Conservation (phyloP, 2,113 vertebrate species). For the Notarius quadriscutis region DNA sequence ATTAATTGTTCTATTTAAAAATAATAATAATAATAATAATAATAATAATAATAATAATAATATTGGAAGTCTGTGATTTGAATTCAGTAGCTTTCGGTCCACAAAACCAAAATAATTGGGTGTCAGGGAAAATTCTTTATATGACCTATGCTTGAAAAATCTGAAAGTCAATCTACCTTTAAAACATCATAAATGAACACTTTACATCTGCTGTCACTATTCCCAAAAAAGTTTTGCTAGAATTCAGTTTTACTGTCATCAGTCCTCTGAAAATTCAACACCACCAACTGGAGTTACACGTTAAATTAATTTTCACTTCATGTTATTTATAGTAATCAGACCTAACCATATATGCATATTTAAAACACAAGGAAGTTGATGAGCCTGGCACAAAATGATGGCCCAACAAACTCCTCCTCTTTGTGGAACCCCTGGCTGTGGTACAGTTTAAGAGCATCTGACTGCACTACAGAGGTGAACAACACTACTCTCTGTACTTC, state of each 20-base stretch:
- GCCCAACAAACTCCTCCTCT: slow-evolving; percentile 53
- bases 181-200: too few species aligned
- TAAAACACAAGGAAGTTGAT: slow-evolving; percentile 55
- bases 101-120: too few species aligned
- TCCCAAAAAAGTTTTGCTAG: not conserved
- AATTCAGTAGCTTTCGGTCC: too few species aligned
- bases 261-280: not conserved
- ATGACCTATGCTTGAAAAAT: too few species aligned
- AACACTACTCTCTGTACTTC: slow-evolving; percentile 63
- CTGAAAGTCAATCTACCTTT: too few species aligned
- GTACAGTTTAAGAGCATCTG: slow-evolving; percentile 62
- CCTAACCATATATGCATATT: slow-evolving; percentile 40
- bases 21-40: too few species aligned
- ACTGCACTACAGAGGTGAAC: slow-evolving; percentile 67
- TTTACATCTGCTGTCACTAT: too few species aligned
- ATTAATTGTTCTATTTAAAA: too few species aligned
- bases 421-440: slow-evolving; percentile 56
- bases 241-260: not conserved
- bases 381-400: slow-evolving; percentile 56
- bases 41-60: too few species aligned
- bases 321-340: not conserved
- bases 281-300: not conserved
- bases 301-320: not conserved
- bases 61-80: too few species aligned
- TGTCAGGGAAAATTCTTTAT: too few species aligned